Base-by-base conservation (phyloP, 2,797 vertebrate genomes). In the Buceros bicornis region DNA sequence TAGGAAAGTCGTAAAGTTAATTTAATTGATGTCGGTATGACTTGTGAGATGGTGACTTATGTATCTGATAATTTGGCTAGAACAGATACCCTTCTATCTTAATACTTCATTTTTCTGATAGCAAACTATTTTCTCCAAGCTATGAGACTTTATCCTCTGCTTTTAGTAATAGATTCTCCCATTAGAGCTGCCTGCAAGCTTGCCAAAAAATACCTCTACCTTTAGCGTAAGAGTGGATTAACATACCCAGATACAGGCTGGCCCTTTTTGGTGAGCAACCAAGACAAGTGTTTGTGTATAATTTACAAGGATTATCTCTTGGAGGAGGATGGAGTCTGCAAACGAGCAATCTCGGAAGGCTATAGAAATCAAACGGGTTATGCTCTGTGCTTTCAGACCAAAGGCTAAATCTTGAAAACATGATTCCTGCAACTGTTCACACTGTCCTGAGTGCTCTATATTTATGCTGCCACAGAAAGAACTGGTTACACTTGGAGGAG, bases 381-480 rank as follows among this genome's bases (percentile, higher is more conserved):
- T 96, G 64, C 94, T 96, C 85, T 96, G 83, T 96, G 65, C 95
- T 97, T 97, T 61, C 95, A 98, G 98, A 98, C 95, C 69, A 89
- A 95, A 97, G 97, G 87, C 94, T 96, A 92, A 89, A 78, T 96
- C 97, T 97, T 96, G 97, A 97, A 98, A 97, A 97, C 97, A 98
- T 98, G 97, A 96, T 97, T 97, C 95, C 97, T 96, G 97, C 94
- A 94, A 95, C 96, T 87, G 78, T 96, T 95, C 85, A 82, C 96
- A 91, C 84, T 94, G 92, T 97, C 40, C 90, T 95, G 89, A 97
- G 95, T 97, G 95, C 94, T 95, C 95, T 96, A 31, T 97, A 95
- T 97, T 97, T 97, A 90, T 98, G 98, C 98, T 99, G 98, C 98
- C 98, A 98, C 98, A 98, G 98, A 94, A 98, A 99, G 98, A 98